A percentile compares a stretch with the other conserved stretches of the same genome.
phyloP scores from a whole-genome alignment of 2,888 invertebrate species.

The Protula sp. region DNA sequence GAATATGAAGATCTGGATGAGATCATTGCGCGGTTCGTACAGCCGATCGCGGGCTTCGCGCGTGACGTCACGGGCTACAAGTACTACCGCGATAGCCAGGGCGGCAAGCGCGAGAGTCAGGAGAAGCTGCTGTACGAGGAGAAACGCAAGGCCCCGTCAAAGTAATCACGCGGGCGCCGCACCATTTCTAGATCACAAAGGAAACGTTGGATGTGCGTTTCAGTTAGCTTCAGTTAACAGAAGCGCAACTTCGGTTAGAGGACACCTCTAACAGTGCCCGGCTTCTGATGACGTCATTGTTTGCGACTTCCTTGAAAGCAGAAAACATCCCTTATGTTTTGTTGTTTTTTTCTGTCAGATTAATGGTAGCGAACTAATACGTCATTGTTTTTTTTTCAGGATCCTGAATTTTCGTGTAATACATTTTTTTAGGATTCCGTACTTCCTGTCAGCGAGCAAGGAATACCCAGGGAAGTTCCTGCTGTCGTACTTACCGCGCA shows the following conservation, averaged over 20 bases:
- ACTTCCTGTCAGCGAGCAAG: constrained; percentile 39
- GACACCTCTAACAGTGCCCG: too few relatives aligned
- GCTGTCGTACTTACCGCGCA: constrained; percentile 85
- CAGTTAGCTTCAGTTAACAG: too few relatives aligned
- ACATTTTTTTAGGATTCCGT: constrained; percentile 51
- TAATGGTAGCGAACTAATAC: too few relatives aligned
- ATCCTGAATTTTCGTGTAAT: too few relatives aligned
- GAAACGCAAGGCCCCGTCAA: constrained; percentile 64
- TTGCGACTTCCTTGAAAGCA: too few relatives aligned
- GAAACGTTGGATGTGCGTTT: background rate
- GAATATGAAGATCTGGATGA: constrained; percentile 99
- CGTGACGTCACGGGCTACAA: constrained; percentile 87
- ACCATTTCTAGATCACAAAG: background rate
- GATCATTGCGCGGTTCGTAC: constrained; percentile 93
- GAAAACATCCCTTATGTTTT: too few relatives aligned
- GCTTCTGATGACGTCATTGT: too few relatives aligned
- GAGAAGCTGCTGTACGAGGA: constrained; percentile 84
- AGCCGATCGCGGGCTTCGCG: constrained; percentile 91
- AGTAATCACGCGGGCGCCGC: constrained; percentile 24
- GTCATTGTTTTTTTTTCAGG: too few relatives aligned
- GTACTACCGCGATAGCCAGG: constrained; percentile 69
- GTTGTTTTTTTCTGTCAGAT: too few relatives aligned
- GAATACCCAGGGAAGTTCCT: constrained; percentile 67
- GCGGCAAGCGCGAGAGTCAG: constrained; percentile 79
- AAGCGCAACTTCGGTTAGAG: too few relatives aligned